These are phyloP conservation scores for Melanocharis versteri DNA, from an alignment of 2,113 vertebrate species.

Conservation along the genomic window DNA sequence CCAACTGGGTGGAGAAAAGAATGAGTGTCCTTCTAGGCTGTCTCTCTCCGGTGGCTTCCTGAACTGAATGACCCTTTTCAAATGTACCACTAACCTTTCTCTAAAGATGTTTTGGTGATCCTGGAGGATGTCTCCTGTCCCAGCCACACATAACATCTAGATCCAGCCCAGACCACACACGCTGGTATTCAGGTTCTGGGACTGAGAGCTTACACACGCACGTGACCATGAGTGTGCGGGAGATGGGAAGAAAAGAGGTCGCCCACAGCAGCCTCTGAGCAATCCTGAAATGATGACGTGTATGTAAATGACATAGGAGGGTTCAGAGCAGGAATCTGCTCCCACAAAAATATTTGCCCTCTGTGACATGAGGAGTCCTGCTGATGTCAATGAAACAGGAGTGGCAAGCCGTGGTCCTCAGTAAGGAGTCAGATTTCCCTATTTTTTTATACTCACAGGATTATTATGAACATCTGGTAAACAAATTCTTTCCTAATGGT, in stretches of 20 bases:
- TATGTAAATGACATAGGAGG: not conserved
- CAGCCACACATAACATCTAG: not conserved
- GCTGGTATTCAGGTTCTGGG: not conserved
- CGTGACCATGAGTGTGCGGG: not conserved
- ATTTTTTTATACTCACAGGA: not conserved
- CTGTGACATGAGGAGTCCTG: conserved; percentile 2
- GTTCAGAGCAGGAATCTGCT: conserved; percentile 18
- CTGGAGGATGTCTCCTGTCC: not conserved
- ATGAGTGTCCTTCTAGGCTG: not conserved
- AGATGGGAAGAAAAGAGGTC: not conserved
- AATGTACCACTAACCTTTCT: not conserved
- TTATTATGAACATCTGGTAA: conserved; percentile 55
- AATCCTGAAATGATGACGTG: not conserved
- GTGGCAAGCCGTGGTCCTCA: not conserved
- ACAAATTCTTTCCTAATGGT: conserved; percentile 38
- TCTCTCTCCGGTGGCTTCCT: not conserved
- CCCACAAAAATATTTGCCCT: conserved; percentile 38
- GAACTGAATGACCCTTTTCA: not conserved
- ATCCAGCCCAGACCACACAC: not conserved
- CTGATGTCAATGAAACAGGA: conserved; percentile 44
- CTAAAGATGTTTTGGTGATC: not conserved
- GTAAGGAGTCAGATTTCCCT: not conserved
- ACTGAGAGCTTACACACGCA: not conserved
- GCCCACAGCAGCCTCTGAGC: not conserved
- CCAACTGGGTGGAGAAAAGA: not conserved